phyloP scores from a whole-genome alignment of 2,797 vertebrate genomes.

The Aphelocoma californica region DNA sequence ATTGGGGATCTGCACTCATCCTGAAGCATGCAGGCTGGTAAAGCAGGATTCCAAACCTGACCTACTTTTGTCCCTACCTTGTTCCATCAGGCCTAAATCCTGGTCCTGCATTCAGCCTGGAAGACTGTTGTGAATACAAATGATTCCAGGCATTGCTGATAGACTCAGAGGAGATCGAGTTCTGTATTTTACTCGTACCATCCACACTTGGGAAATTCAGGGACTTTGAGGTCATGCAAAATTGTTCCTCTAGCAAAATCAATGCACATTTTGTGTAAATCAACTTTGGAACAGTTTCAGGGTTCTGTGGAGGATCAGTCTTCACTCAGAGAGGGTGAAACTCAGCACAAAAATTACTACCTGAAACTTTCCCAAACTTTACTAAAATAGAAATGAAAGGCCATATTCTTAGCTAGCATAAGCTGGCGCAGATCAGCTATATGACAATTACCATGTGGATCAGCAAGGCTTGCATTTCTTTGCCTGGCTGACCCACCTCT shows the following conservation, averaged over 20 bases:
- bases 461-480: conserved; percentile 41
- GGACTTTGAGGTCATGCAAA: neutral
- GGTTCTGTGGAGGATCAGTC: neutral
- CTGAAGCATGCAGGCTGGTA: neutral
- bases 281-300: conserved; percentile 20
- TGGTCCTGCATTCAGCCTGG: conserved; percentile 22
- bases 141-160: neutral
- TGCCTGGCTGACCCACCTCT: conserved; percentile 46
- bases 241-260: conserved; percentile 6
- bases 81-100: conserved; percentile 39
- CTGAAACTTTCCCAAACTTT: conserved; percentile 28
- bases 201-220: neutral
- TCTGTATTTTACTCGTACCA: neutral
- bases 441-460: neutral
- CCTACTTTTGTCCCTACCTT: conserved; percentile 57
- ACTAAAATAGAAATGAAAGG: conserved; percentile 46
- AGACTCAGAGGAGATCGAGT: neutral
- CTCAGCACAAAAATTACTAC: neutral
- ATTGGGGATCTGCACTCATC: neutral
- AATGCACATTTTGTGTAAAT: conserved; percentile 21
- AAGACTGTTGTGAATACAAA: conserved; percentile 49
- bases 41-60: conserved; percentile 46
- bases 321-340: neutral
- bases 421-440: neutral
- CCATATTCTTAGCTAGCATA: neutral